Conservation (phyloP, 64 coral and sea anemone genomes). For the Porites lutea region DNA sequence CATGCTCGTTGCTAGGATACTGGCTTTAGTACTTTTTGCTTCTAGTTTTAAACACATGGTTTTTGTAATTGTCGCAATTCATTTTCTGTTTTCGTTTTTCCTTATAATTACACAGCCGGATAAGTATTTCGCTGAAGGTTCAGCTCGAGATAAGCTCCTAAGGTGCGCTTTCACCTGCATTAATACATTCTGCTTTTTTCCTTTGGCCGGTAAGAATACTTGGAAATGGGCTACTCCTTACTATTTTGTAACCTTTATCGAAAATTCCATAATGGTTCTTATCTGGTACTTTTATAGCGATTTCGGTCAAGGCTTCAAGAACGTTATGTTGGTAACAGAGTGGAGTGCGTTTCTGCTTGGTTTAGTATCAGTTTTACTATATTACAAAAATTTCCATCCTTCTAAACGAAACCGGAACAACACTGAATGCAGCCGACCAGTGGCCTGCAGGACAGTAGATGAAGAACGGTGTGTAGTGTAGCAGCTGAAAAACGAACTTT, state of each 20-base stretch:
- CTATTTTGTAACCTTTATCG: conserved; percentile 1
- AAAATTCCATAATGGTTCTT: conserved; percentile 15
- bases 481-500: not conserved
- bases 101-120: not conserved
- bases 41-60: not conserved
- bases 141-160: not conserved
- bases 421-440: not conserved
- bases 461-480: not conserved
- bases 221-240: conserved; percentile 3
- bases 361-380: not conserved
- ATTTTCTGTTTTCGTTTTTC: not conserved
- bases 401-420: not conserved
- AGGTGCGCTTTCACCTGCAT: conserved; percentile 1
- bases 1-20: conserved; percentile 5
- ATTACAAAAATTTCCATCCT: conserved; percentile 23
- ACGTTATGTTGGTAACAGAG: not conserved
- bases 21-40: conserved; percentile 13
- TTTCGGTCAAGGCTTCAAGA: not conserved
- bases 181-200: conserved; percentile 32
- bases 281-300: conserved; percentile 8
- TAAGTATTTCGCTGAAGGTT: not conserved
- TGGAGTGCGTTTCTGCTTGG: conserved; percentile 14
- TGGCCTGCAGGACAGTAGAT: not conserved
- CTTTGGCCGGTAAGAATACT: conserved; percentile 8
- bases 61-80: not conserved